These are phyloP conservation scores for Acromyrmex charruanus DNA, from an alignment of 1,140 invertebrate species.

Conservation along the genomic window DNA sequence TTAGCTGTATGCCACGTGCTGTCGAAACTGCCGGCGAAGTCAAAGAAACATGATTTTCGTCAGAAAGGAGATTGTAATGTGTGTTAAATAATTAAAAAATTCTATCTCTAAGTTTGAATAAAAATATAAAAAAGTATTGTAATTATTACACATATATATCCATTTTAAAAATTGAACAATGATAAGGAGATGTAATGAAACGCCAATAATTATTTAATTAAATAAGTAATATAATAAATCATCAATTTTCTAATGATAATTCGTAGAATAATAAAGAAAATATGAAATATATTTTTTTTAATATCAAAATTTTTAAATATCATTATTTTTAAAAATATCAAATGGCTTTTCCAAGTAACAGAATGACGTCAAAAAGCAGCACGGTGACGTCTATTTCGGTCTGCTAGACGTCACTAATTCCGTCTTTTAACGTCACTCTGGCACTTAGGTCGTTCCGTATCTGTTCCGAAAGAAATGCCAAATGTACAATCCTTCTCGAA, in stretches of 20 bases:
- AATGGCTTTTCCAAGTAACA: not conserved
- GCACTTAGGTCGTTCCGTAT: not conserved
- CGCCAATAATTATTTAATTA: not conserved
- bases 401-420: not conserved
- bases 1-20: conserved; percentile 12
- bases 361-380: not conserved
- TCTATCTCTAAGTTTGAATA: not conserved
- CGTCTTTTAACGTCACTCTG: conserved; percentile 1
- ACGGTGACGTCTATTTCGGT: not conserved
- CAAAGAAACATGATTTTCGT: not conserved
- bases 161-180: not conserved
- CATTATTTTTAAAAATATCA: not conserved
- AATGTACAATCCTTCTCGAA: not conserved
- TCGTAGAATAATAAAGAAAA: not conserved
- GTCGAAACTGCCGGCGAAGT: conserved; percentile 5
- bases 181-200: not conserved
- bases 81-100: not conserved
- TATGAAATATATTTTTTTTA: no score
- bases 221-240: not conserved
- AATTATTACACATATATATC: not conserved
- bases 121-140: not conserved
- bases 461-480: not conserved
- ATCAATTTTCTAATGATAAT: not conserved
- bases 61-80: not conserved
- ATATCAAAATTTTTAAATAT: no score